These are phyloP conservation scores for Aplidium turbinatum DNA, from an alignment of 23 tunicate genomes.

Conservation along the genomic window DNA sequence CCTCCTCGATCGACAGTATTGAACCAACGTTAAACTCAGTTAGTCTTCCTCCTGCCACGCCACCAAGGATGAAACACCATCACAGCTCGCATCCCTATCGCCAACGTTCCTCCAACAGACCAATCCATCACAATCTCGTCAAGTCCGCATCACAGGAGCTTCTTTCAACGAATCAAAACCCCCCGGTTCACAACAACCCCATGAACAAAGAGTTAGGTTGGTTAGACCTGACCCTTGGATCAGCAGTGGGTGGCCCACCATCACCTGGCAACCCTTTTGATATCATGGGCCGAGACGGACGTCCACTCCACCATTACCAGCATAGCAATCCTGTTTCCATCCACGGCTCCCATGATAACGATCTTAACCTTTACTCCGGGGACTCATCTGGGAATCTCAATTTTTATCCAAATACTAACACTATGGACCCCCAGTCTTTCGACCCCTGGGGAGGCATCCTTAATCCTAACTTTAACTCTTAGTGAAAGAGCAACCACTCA, in stretches of 20 bases:
- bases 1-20: constrained; percentile 78
- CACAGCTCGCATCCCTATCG: constrained; percentile 5
- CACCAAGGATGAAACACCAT: constrained; percentile 30
- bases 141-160: constrained; percentile 91
- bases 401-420: constrained; percentile 8
- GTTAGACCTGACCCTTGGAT: constrained; percentile 72
- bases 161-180: constrained; percentile 31
- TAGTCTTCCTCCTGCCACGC: constrained; percentile 33
- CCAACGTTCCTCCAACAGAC: constrained; percentile 47
- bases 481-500: no score
- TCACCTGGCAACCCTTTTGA: constrained; percentile 65
- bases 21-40: constrained; percentile 56
- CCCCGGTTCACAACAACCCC: constrained; percentile 6
- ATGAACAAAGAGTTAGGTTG: constrained; percentile 64
- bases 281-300: constrained; percentile 11
- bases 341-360: constrained; percentile 50
- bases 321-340: constrained; percentile 17
- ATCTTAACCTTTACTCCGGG: constrained; percentile 22
- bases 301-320: not conserved
- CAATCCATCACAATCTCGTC: constrained; percentile 33
- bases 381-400: constrained; percentile 43
- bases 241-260: constrained; percentile 61
- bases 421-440: constrained; percentile 43
- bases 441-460: constrained; percentile 53
- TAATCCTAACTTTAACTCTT: constrained; percentile 32